A percentile compares a stretch with the other conserved stretches of the same genome.
Conservation (phyloP, 2,888 invertebrate genomes). For the Catocala sponsa region DNA sequence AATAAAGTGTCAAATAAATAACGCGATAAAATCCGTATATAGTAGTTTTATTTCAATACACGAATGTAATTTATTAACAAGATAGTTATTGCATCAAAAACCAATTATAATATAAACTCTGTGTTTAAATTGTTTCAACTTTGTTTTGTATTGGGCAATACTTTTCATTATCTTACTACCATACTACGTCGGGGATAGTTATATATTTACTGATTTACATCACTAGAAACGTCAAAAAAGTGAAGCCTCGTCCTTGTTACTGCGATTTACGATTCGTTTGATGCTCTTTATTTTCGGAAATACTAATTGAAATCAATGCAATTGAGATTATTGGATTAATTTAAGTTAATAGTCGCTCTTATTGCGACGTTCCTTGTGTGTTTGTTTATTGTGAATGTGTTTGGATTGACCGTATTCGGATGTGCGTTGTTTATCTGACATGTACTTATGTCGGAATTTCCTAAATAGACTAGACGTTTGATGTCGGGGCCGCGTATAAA, state of each 20-base stretch:
- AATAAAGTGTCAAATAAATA: no score
- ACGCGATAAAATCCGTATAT: no score
- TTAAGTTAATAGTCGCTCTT: constrained; percentile 38
- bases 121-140: no score
- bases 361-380: constrained; percentile 30
- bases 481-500: constrained; percentile 85
- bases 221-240: constrained; percentile 41
- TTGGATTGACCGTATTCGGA: constrained; percentile 55
- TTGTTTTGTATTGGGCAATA: no score
- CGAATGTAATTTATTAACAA: no score
- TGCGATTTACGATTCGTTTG: constrained; percentile 29
- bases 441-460: constrained; percentile 80
- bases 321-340: constrained; percentile 49
- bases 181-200: background rate
- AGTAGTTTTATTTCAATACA: no score
- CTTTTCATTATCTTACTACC: background rate
- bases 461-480: constrained; percentile 83
- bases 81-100: no score
- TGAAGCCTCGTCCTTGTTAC: constrained; percentile 35
- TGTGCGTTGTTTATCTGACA: constrained; percentile 81
- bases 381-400: constrained; percentile 49
- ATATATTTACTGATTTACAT: background rate
- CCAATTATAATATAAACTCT: no score
- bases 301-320: constrained; percentile 62
- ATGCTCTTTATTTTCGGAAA: constrained; percentile 60